Base-by-base conservation (phyloP, 2,113 vertebrate genomes). In the Spea multiplicata region DNA sequence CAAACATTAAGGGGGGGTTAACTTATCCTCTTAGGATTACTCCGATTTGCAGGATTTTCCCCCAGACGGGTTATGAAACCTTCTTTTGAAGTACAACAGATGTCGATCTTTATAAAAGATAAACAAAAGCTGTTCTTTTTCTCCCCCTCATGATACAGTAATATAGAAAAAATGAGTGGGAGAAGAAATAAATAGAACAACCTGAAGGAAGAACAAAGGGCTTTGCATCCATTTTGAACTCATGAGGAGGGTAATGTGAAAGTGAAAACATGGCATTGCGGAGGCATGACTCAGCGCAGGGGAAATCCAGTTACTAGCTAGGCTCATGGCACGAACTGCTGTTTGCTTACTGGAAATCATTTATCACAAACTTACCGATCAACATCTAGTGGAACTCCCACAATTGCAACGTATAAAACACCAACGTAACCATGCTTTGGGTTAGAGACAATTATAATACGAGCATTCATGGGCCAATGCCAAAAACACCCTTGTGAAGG, bases 71-170 rank as follows among this genome's bases (percentile, higher is more conserved):
- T 69, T 83, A 71, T 66, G 71, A 86, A 87, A 82, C 82, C 69
- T 82, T 14, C 64, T 83, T n/a, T 83, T 84, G 73, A 85, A 86
- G 75, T 73, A n/a, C 30, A 86, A 76, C 67, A 84, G 71, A 85
- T 84, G 82, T 79, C 44, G 83, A 64, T 81, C 80, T 79, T 83
- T 73, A 67, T 48, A 66, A 47, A 68, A 64, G 69, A 83, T 77
- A 80, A 84, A 76, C 44, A 83, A 66, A 3, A 82, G 6, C 53
- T 67, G 57, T 64, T 70, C n/a, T n/a, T 78, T 75, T 72, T 81
- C n/a, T 12, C 66, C 17, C 44, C 45, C 52, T 5, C 65, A 61
- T 57, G 13, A 13, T 49, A 49, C 17, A 50, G 52, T 50, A 8
- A 52, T 44, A 12, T 4, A 30, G 9, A 8, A 48, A 57, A 66